Percentiles rank a stretch among this genome's conserved stretches.
These are phyloP conservation scores for Lanius ludovicianus DNA, from an alignment of 2,113 vertebrate species.

Conservation along the genomic window DNA sequence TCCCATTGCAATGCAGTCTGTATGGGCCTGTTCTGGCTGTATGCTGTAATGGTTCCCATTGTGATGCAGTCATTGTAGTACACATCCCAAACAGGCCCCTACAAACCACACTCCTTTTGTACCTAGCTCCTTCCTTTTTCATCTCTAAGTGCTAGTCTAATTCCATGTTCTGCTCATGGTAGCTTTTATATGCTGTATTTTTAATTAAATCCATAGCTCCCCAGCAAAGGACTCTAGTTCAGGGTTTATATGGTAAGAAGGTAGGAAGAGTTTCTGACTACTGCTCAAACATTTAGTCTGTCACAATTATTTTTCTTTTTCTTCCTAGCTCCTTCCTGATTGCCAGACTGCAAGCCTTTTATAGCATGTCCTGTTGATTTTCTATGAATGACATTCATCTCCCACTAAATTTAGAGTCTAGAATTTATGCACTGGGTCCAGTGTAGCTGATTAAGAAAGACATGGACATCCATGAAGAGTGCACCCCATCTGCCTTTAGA, in stretches of 20 bases:
- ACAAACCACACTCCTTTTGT: rapidly evolving
- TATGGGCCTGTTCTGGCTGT: neutral
- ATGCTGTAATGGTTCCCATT: neutral
- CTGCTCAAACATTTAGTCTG: neutral
- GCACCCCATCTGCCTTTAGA: neutral
- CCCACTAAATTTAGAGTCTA: neutral
- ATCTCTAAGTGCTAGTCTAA: neutral
- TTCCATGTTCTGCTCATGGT: neutral
- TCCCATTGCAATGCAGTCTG: neutral
- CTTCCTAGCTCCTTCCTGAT: neutral
- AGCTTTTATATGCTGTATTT: neutral
- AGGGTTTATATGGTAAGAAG: neutral
- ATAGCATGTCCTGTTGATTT: neutral
- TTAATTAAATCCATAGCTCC: neutral
- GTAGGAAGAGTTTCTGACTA: neutral
- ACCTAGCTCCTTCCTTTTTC: neutral
- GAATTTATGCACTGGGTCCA: neutral
- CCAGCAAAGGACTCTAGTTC: neutral
- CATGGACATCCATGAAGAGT: rapidly evolving
- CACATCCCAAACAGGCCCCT: rapidly evolving
- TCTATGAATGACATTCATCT: neutral
- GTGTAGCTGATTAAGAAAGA: neutral
- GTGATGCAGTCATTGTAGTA: neutral
- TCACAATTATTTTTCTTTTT: neutral
- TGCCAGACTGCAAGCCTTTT: neutral